Conservation (phyloP, 2,888 invertebrate genomes). For the Orthosia gracilis region DNA sequence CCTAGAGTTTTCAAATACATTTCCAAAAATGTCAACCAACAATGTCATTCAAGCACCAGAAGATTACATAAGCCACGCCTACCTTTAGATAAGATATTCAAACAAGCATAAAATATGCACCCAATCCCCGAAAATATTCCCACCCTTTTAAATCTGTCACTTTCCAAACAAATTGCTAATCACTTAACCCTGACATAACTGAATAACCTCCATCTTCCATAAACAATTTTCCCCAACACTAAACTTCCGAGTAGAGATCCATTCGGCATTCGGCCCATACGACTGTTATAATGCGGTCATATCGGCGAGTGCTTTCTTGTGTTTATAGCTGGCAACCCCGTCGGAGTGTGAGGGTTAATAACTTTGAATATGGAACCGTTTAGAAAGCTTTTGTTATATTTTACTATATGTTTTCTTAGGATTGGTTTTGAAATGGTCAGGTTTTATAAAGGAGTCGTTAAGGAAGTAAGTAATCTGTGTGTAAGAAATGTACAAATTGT, state of each 20-base stretch:
- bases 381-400: conserved; percentile 56
- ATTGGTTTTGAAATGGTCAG: conserved; percentile 11
- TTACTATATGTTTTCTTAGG: conserved; percentile 36
- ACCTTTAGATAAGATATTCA: background rate
- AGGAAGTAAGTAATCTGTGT: background rate
- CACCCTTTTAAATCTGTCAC: conserved; percentile 7
- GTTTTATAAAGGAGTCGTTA: background rate
- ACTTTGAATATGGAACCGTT: conserved; percentile 59
- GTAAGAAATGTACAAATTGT: no score
- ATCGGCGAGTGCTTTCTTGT: conserved; percentile 71
- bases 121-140: background rate
- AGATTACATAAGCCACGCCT: no score
- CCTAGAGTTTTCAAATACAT: no score
- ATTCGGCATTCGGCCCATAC: conserved; percentile 16
- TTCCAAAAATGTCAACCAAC: no score
- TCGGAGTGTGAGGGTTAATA: conserved; percentile 54
- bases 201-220: conserved; percentile 21
- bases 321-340: conserved; percentile 61
- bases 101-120: conserved; percentile 1
- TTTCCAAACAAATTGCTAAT: conserved; percentile 48
- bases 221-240: conserved; percentile 50
- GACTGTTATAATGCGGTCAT: conserved; percentile 53
- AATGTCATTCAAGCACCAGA: no score
- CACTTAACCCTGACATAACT: conserved; percentile 47
- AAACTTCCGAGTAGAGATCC: conserved; percentile 35